Base-by-base conservation (phyloP, 2,888 invertebrate species). In the Nomada flava region DNA sequence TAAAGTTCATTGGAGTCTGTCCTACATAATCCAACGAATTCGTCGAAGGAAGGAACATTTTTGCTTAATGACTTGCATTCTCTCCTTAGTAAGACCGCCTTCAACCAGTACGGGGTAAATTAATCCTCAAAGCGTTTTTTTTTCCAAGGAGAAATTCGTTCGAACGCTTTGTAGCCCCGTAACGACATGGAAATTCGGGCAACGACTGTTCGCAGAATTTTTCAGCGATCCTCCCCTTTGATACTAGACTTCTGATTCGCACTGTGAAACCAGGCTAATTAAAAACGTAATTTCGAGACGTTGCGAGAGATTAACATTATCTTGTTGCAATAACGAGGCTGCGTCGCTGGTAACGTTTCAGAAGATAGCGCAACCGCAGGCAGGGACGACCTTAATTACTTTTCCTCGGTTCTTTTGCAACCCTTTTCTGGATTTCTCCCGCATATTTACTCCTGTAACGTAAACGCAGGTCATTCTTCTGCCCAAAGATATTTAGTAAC, bases 321-420 rank as follows among this genome's bases (percentile, higher is more conserved):
- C 75, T 67, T 62, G 26, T 20, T 59, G 57, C 60, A 64, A 76
- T 72, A 80, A 73, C 65, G 77, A 62, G 62, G 50, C 52, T 59
- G 52, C 23, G 60, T 74, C 67, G 65, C 82, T 76, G 57, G 76
- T 60, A 67, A 15, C 55, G 59, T 72, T 68, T 53, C 18, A 20
- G 44, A 36, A 73, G 69, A 55, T 36, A 55, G 50, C 55, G 69
- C 13, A 13, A 23, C 18, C 4, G n/a, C 53, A 47, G 62, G 60
- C 18, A 70, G 74, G 69, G 72, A 70, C 57, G 68, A 47, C 42
- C 78, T 64, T 85, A 85, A 85, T 85, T 82, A 82, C 84, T 86
- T 76, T 82, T 67, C 76, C 73, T 76, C 52, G 42, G 15, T n/a
- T 9, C 36, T 11, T 26, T 26, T 15, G 23, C 52, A 36, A 29